A percentile compares a stretch with the other conserved stretches of the same genome.
Evolutionary conservation across 2,888 invertebrate genomes (phyloP).

Genomic region (Eumerus sabulonum): DNA sequence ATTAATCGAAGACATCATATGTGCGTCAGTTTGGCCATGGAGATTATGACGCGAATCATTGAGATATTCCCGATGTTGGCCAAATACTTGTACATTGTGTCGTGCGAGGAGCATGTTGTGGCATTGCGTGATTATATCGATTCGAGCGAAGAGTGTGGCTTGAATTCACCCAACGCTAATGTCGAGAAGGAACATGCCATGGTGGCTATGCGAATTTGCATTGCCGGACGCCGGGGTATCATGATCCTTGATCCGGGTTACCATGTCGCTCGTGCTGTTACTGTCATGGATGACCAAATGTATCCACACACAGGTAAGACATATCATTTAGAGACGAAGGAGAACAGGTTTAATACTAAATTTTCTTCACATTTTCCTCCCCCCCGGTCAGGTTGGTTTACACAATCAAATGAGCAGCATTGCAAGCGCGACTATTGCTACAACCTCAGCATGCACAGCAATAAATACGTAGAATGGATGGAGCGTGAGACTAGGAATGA

Average conservation of each 20-base stretch:
- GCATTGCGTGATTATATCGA: slow-evolving; percentile 82
- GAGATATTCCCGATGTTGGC: slow-evolving; percentile 85
- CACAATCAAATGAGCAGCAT: slow-evolving; percentile 87
- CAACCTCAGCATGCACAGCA: slow-evolving; percentile 84
- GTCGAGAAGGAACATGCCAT: slow-evolving; percentile 94
- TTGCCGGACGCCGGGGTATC: slow-evolving; percentile 87
- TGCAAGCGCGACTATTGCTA: slow-evolving; percentile 92
- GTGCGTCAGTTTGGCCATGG: slow-evolving; percentile 93
- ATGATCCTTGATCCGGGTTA: slow-evolving; percentile 94
- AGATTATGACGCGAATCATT: slow-evolving; percentile 85
- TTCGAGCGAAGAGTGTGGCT: slow-evolving; percentile 80
- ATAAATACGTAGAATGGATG: slow-evolving; percentile 91
- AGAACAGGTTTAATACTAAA: too few relatives aligned
- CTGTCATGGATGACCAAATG: slow-evolving; percentile 90
- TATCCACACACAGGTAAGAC: slow-evolving; percentile 87
- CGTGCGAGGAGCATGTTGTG: slow-evolving; percentile 92
- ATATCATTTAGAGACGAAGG: too few relatives aligned
- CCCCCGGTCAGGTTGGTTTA: slow-evolving; percentile 93
- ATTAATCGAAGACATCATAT: slow-evolving; percentile 90
- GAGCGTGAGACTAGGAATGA: slow-evolving; percentile 86
- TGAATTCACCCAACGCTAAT: slow-evolving; percentile 77
- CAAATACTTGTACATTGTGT: slow-evolving; percentile 85
- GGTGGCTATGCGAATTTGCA: slow-evolving; percentile 86
- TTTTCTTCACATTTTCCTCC: too few relatives aligned
- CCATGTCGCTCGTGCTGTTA: slow-evolving; percentile 91